phyloP scores from a whole-genome alignment of 2,888 invertebrate genomes.

The Brachylomia viminalis region DNA sequence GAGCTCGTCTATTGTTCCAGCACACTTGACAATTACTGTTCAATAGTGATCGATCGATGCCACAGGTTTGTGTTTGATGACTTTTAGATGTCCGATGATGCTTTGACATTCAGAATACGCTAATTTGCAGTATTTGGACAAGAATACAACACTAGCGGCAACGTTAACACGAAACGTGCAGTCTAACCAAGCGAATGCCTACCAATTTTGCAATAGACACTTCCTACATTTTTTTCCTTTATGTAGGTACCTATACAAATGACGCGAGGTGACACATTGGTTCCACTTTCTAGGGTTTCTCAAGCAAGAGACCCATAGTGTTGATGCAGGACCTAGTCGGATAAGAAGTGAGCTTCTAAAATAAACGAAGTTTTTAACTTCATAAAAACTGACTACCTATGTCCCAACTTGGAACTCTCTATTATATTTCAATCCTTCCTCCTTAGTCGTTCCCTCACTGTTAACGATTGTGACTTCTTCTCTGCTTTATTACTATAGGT shows the following conservation, averaged over 20 bases:
- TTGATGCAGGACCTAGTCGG: neutral
- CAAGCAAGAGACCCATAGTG: neutral
- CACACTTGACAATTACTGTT: no score
- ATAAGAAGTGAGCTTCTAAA: neutral
- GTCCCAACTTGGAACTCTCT: no score
- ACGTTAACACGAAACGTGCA: slow-evolving; percentile 4
- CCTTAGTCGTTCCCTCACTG: no score
- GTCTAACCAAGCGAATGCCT: no score
- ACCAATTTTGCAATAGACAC: slow-evolving; percentile 25
- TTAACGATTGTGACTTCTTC: neutral
- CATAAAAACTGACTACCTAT: no score
- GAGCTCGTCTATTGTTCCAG: neutral
- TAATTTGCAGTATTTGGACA: neutral
- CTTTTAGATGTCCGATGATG: slow-evolving; percentile 7
- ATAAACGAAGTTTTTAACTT: no score
- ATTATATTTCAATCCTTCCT: neutral
- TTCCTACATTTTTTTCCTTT: slow-evolving; percentile 8
- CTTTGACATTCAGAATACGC: slow-evolving; percentile 10
- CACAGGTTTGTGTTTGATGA: neutral
- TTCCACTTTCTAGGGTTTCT: slow-evolving; percentile 11
- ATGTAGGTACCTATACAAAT: no score
- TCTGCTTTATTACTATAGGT: no score
- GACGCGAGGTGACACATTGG: slow-evolving; percentile 4
- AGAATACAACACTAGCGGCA: neutral
- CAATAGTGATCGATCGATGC: neutral